Evolutionary conservation across 2,113 vertebrate species (phyloP).

Genomic region (Natator depressus): DNA sequence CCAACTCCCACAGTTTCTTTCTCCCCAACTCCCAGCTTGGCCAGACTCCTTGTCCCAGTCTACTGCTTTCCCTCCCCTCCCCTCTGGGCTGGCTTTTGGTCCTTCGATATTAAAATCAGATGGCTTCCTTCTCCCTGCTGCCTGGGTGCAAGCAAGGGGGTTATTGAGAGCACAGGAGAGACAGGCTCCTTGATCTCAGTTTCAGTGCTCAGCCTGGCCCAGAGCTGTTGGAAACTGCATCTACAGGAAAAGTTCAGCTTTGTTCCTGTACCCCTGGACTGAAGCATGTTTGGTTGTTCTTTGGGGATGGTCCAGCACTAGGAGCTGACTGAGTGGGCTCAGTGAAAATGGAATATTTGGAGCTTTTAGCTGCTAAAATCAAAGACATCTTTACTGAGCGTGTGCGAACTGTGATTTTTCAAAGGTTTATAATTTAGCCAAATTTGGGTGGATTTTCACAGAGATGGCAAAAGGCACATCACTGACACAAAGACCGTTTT

Average conservation of each 20-base stretch:
- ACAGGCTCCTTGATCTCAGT: not conserved
- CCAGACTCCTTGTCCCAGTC: not conserved
- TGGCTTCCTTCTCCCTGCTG: not conserved
- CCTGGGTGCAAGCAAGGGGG: not conserved
- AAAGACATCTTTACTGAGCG: constrained; percentile 30
- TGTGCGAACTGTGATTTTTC: constrained; percentile 53
- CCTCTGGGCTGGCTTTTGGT: not conserved
- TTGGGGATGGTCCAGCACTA: not conserved
- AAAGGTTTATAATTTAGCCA: constrained; percentile 58
- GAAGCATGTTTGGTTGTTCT: not conserved
- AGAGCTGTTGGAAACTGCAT: not conserved
- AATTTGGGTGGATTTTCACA: constrained; percentile 41
- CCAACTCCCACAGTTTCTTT: not conserved
- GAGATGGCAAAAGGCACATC: constrained; percentile 28
- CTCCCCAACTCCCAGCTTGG: not conserved
- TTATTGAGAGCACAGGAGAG: not conserved
- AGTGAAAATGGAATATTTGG: not conserved
- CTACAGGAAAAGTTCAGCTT: not conserved
- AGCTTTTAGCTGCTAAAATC: constrained; percentile 43
- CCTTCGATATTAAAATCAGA: not conserved
- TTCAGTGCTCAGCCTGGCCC: not conserved
- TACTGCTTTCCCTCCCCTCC: not conserved
- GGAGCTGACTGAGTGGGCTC: not conserved
- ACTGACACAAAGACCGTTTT: constrained; percentile 32
- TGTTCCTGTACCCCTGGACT: not conserved